Evolutionary conservation across 2,888 invertebrate species (phyloP), one percentile per base, ranked within the genome.

Genomic region (Parelbella ahira): DNA sequence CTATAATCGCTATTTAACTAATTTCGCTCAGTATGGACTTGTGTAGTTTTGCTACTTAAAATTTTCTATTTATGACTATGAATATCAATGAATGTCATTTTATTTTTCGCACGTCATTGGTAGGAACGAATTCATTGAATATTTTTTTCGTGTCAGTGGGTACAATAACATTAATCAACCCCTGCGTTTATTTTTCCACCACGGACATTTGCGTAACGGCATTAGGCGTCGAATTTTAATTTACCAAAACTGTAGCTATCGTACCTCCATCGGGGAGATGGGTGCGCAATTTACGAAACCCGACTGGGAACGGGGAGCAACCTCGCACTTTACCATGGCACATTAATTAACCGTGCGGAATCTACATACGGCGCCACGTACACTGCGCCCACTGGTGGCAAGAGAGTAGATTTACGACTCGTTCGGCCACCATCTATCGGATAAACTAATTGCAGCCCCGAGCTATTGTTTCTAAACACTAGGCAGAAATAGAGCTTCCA

Each of bases 391-490:
- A 71, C 71, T 81, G 76, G 79, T 72, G 75, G 80, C 74, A 76
- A 77, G 76, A 73, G 76, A 68, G 68, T 76, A 83, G 84, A 82
- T 84, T 84, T 84, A 84, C 82, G 83, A 82, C 78, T 77, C 71
- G 75, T 78, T 77, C 80, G 77, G 79, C 81, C 82, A 75, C 81
- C 82, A 77, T 83, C 82, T 82, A 82, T 84, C 77, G 74, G 81
- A 81, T 80, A 75, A 83, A 86, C 83, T 83, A 84, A 84, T 86
- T 84, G 83, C 81, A 77, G 71, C 58, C 69, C 70, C 67, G 68
- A 75, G 80, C 83, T 80, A 84, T 84, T 84, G 83, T 86, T 84
- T 82, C 84, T 75, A 81, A 83, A 80, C 74, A 74, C 74, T 70
- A 63, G 75, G 64, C 73, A 68, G 74, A 72, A 77, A 75, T 78